These are phyloP conservation scores for Cololabis saira DNA, from an alignment of 2,113 vertebrate species.

Conservation along the genomic window DNA sequence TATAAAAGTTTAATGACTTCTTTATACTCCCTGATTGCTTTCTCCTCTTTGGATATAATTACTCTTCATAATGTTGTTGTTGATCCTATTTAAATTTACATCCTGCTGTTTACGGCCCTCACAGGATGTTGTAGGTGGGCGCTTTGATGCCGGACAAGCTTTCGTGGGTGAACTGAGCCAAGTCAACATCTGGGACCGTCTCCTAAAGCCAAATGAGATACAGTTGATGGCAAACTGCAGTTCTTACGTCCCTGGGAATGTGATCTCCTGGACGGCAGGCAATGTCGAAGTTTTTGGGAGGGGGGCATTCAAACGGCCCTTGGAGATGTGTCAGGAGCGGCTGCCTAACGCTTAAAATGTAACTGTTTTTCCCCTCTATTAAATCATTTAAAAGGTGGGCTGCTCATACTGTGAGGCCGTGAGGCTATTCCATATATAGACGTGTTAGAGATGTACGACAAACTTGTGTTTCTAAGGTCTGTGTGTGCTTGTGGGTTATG, in stretches of 20 bases:
- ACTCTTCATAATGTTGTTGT: constrained; percentile 8
- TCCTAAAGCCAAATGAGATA: constrained; percentile 90
- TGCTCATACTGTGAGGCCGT: background rate
- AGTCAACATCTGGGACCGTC: constrained; percentile 97
- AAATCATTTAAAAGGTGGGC: constrained; percentile 22
- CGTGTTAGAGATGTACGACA: no score
- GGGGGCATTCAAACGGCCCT: constrained; percentile 90
- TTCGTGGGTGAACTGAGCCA: constrained; percentile 98
- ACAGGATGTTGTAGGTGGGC: constrained; percentile 95
- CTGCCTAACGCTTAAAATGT: constrained; percentile 86
- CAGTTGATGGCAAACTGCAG: constrained; percentile 94
- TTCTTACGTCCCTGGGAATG: constrained; percentile 90
- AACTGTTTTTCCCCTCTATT: background rate
- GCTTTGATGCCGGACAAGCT: constrained; percentile 96
- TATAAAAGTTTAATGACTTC: constrained; percentile 1
- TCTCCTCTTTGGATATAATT: constrained; percentile 14
- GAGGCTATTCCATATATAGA: no score
- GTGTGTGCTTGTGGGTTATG: no score
- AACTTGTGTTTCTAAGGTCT: no score
- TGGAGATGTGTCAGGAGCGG: constrained; percentile 92
- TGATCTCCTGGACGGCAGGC: constrained; percentile 93
- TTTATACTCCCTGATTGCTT: background rate
- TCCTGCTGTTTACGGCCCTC: constrained; percentile 53
- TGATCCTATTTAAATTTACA: constrained; percentile 20
- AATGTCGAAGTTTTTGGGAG: constrained; percentile 92